Conservation (phyloP, 2,113 vertebrate genomes). For the Paramormyrops kingsleyae region DNA sequence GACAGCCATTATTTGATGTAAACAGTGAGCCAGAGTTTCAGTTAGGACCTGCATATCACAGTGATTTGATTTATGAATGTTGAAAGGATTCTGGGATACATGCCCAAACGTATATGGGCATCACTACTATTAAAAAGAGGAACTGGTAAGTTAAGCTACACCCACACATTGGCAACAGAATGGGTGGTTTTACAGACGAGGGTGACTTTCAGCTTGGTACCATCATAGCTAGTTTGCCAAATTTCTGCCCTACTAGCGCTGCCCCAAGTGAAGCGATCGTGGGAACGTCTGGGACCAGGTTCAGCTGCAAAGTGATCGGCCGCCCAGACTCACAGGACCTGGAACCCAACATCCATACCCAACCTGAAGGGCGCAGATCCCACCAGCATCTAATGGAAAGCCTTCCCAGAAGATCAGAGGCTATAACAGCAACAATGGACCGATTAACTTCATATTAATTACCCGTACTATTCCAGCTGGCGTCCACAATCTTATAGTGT, state of each 20-base stretch:
- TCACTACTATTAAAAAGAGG: background rate
- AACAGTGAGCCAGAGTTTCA: background rate
- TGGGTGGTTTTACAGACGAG: background rate
- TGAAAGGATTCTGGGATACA: background rate
- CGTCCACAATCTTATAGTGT: background rate
- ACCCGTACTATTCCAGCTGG: background rate
- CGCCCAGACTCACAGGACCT: background rate
- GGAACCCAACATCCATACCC: background rate
- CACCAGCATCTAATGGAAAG: background rate
- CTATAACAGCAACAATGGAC: background rate
- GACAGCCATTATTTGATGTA: background rate
- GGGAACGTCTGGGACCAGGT: background rate
- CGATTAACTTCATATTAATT: background rate
- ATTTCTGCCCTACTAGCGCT: background rate
- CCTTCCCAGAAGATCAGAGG: background rate
- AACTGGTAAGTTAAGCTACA: background rate
- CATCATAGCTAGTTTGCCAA: background rate
- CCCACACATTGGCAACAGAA: background rate
- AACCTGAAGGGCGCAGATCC: background rate
- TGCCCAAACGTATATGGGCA: background rate
- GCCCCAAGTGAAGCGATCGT: background rate
- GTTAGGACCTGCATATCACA: background rate
- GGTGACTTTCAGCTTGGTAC: background rate
- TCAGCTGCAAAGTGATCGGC: background rate
- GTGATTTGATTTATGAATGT: background rate